These are phyloP conservation scores for Hippocampus comes DNA, from an alignment of 2,113 vertebrate genomes.

Conservation along the genomic window DNA sequence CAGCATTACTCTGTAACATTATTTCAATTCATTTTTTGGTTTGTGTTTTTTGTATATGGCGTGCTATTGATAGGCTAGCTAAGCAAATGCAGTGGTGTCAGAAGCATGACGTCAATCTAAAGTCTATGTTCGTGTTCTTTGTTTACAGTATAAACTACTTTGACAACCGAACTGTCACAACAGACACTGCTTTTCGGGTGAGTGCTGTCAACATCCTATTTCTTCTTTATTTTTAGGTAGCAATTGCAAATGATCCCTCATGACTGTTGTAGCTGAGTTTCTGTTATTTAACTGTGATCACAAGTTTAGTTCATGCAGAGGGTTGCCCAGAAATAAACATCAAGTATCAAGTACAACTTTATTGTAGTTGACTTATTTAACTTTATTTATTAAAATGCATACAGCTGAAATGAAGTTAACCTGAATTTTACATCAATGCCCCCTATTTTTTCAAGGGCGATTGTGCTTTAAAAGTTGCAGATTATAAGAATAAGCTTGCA, in stretches of 20 bases:
- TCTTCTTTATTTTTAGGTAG: background rate
- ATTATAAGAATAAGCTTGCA: background rate
- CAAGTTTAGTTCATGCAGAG: background rate
- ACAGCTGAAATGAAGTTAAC: background rate
- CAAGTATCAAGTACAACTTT: too few species aligned
- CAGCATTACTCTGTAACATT: background rate
- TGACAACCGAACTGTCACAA: slow-evolving; percentile 33
- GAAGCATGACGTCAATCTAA: slow-evolving; percentile 4
- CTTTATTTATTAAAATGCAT: background rate
- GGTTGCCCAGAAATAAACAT: background rate
- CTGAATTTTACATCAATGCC: background rate
- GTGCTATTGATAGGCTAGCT: background rate
- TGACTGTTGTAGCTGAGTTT: background rate
- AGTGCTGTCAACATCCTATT: slow-evolving; percentile 20
- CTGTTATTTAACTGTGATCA: background rate
- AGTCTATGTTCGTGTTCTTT: slow-evolving; percentile 8
- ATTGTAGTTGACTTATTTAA: too few species aligned
- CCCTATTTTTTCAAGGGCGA: too few species aligned
- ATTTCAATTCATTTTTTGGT: background rate
- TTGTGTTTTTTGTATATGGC: background rate
- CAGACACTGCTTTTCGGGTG: slow-evolving; percentile 38
- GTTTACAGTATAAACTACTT: slow-evolving; percentile 55
- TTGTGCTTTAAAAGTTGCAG: background rate
- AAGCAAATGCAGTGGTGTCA: background rate
- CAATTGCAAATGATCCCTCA: background rate